Evolutionary conservation across 2,797 vertebrate genomes (phyloP).

Genomic region (Sebastes itinus): DNA sequence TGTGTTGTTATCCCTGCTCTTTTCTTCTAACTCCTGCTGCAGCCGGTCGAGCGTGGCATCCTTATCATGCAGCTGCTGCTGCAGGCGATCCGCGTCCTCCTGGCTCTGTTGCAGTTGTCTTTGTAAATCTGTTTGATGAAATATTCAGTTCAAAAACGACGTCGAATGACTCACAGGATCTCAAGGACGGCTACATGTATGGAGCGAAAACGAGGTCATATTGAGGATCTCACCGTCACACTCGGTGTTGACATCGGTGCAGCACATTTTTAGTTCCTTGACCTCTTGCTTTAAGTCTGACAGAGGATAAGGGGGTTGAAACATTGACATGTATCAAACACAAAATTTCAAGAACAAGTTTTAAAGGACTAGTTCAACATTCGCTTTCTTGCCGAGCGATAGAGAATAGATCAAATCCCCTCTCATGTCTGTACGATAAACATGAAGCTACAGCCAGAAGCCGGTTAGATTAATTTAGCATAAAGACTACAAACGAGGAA

Average conservation of each 20-base stretch:
- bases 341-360: background rate
- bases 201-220: background rate
- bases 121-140: conserved; percentile 25
- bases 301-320: background rate
- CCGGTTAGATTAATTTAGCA: background rate
- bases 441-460: background rate
- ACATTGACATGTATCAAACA: background rate
- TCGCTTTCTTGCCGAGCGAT: background rate
- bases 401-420: background rate
- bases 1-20: background rate
- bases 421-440: background rate
- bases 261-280: conserved; percentile 10
- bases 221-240: conserved; percentile 46
- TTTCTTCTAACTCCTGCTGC: background rate
- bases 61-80: background rate
- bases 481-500: background rate
- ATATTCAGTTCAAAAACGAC: background rate
- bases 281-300: conserved; percentile 52
- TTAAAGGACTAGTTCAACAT: background rate
- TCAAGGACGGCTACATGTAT: background rate
- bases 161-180: background rate
- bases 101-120: conserved; percentile 23
- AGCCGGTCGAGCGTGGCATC: conserved; percentile 5
- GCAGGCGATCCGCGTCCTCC: background rate
- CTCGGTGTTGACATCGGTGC: background rate